Evolutionary conservation across 2,113 vertebrate genomes (phyloP), one percentile per base, ranked within the genome.

Genomic region (Rutilus rutilus): DNA sequence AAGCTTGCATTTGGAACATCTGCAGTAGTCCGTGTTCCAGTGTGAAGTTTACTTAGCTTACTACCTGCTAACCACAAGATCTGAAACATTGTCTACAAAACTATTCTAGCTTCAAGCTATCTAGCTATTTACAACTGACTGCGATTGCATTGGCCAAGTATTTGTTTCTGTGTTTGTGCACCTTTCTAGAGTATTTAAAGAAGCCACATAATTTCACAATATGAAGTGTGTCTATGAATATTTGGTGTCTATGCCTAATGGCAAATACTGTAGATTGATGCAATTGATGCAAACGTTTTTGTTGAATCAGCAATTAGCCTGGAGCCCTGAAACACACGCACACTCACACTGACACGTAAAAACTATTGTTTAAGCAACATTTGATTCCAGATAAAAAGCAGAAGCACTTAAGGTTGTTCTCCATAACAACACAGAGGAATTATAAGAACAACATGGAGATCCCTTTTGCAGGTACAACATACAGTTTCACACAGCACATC

Each of bases 341-440:
- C 36, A 17, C 14, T 30, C 17, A 6, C 8, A 42, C 42, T 9
- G 1, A 50, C 47, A 50, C 4, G 1, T 1, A 15, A 4, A 71
- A 71, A 36, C 17, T 36, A 71, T 2, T 47, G 10, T 50, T 83
- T 17, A n/a, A 78, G 50, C 60, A 14, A n/a, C 27, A 36, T 74
- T 9, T 80, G 75, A 50, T 75, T 15, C 9, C 14, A 75, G 42
- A 50, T 80, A 65, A 69, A 64, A 74, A 86, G 71, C 78, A 85
- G 84, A 42, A 88, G 84, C 73, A 62, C 5, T 52, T 39, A 3
- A 65, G 33, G 50, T 81, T 81, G 50, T 67, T 67, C 12, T 65
- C 21, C n/a, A 4, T 33, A 21, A 42, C 6, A 79, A 75, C n/a
- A 71, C 33, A 75, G 33, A 57, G 65, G 50, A 79, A 78, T 36